Percentiles rank a stretch among this genome's conserved stretches.
phyloP scores from a whole-genome alignment of 2,113 vertebrate genomes.

The Aspiorhynchus laticeps region DNA sequence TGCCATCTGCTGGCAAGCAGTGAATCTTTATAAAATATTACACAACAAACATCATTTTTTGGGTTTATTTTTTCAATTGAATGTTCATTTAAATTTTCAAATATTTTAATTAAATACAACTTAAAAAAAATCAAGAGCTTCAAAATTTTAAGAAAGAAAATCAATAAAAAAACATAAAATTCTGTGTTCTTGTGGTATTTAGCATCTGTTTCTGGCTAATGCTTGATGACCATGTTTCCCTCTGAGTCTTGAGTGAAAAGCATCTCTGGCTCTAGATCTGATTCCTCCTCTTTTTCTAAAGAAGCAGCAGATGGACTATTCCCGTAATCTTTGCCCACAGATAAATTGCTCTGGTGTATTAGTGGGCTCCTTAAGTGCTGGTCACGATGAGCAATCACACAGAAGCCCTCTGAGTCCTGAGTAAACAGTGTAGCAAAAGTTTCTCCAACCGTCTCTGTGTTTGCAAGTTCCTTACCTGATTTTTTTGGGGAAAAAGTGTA shows the following conservation, averaged over 20 bases:
- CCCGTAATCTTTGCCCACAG: not conserved
- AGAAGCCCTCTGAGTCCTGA: slow-evolving; percentile 76
- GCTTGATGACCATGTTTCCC: slow-evolving; percentile 78
- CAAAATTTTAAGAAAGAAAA: not conserved
- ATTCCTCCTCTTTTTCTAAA: slow-evolving; percentile 60
- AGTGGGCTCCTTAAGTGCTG: slow-evolving; percentile 60
- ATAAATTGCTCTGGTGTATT: slow-evolving; percentile 59
- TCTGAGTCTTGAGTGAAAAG: slow-evolving; percentile 80
- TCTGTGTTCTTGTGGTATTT: too few relatives aligned
- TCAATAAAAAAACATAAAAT: not conserved
- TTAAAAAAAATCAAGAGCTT: not conserved
- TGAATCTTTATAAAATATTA: not conserved
- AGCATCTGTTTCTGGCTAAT: slow-evolving; percentile 50
- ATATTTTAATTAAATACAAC: not conserved
- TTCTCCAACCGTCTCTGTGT: slow-evolving; percentile 54
- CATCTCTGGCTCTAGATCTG: slow-evolving; percentile 54
- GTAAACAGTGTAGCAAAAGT: slow-evolving; percentile 70
- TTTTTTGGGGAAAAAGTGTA: slow-evolving; percentile 47
- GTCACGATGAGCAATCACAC: slow-evolving; percentile 72
- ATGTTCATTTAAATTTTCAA: too few relatives aligned
- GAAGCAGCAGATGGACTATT: slow-evolving; percentile 9
- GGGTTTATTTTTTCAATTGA: too few relatives aligned
- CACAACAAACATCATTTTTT: not conserved
- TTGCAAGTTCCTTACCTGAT: not conserved
- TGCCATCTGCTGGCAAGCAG: not conserved